Evolutionary conservation across 1,140 invertebrate species (phyloP), one percentile per base, ranked within the genome.

Genomic region (Drosophila pandora): DNA sequence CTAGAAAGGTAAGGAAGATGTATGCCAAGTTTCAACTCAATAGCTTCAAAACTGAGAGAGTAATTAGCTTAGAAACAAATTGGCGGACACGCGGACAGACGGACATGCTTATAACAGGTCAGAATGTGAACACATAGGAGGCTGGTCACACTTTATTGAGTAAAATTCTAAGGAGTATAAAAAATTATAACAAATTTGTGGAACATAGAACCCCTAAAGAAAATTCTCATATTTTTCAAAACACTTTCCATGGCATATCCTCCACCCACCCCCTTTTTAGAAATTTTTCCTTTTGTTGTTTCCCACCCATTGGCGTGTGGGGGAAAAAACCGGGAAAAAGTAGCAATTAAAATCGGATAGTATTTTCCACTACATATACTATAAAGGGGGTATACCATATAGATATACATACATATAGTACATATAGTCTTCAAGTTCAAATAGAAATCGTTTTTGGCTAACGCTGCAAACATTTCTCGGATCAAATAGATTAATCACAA

Each of bases 401-500:
- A 41, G 4, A 1, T 21, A 25, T 17, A 17, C 17, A 17, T 17
- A 17, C 8, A 32, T 8, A 43, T 17, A 2, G 2, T 43, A 21
- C 3, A 25, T 17, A 47, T 71, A 53, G 62, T 70, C 73, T 56
- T 88, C 82, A 85, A 85, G 83, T 88, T 85, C 82, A 85, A 85
- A 85, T 85, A 85, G 68, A 85, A 85, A 85, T 88, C 82, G 75
- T 82, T 74, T 79, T 71, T 79, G 78, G 75, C 73, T 25, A 52
- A 64, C 41, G 49, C 58, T 64, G 67, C 54, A 72, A 67, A 54
- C 47, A 56, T 57, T 82, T 69, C 17, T 50, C 68, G 82, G 78
- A 85, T 85, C 83, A 88, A 79, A 87, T 79, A 88, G 82, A 87
- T 88, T 87, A 87, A 87, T 87, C 83, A 87, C 79, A 68, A 56